Evolutionary conservation across 2,113 vertebrate species (phyloP), one percentile per base, ranked within the genome.

Genomic region (Ciconia stormi): DNA sequence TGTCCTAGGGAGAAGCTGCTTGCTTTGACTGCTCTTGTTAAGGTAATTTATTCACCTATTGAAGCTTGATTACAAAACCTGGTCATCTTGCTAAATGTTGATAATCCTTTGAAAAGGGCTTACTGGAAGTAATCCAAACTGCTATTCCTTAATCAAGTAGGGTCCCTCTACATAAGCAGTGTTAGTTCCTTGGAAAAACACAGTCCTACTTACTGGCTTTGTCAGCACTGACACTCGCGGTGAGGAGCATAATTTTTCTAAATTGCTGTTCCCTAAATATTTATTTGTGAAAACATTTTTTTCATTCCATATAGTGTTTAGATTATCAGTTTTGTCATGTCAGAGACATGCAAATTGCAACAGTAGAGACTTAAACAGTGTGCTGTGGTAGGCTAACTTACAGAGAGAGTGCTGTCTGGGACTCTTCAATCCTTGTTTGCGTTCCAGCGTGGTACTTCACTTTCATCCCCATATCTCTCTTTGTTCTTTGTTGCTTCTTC

Each of bases 101-200:
- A 16, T 96, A 94, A 96, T 95, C 94, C 90, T 65, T 87, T 82
- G 82, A 50, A 97, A 96, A 96, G 72, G 93, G 94, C 71, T 97
- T 96, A 95, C 86, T 92, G 90, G 82, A 32, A 83, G 56, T 96
- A 96, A 97, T 96, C 92, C 95, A 87, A 92, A 84, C 87, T 84
- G 89, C 83, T 94, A 19, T 69, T 94, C 87, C 93, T 65, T 91
- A 94, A 97, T 93, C 86, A 79, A 59, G 44, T 11, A 10, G 58
- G 53, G 89, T 72, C 70, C 73, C 80, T 59, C 40, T 16, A 4
- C 40, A 52, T 3, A 59, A 93, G 85, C 21, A 2, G 44, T 10
- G n/a, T 58, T 78, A 87, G 46, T 34, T 74, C 73, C 59, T 83
- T 52, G 49, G 21, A 25, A 78, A 65, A 72, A 59, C 69, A 32